These are phyloP conservation scores for Hymenopus coronatus DNA, from an alignment of 2,888 invertebrate genomes.

Conservation along the genomic window DNA sequence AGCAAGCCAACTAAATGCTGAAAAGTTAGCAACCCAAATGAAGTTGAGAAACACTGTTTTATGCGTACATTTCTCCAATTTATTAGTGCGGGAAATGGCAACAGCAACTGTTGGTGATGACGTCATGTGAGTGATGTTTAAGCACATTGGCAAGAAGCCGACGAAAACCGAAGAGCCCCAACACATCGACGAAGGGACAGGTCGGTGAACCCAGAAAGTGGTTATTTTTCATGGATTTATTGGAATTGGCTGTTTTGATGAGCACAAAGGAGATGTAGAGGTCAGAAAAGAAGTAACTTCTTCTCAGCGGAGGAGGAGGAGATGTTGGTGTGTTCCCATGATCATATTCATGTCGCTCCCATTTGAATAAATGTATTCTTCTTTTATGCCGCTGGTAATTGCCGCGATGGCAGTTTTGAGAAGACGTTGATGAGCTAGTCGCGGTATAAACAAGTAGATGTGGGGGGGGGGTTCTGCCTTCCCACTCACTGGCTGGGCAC, in stretches of 20 bases:
- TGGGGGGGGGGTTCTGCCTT: background rate
- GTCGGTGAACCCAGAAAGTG: background rate
- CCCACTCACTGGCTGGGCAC: background rate
- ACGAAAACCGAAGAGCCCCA: background rate
- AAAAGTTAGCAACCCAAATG: background rate
- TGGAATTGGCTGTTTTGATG: background rate
- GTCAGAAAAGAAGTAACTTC: background rate
- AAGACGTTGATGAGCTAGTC: slow-evolving; percentile 29
- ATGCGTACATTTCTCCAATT: background rate
- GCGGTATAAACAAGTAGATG: slow-evolving; percentile 23
- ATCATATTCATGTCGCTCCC: slow-evolving; percentile 13
- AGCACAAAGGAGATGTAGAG: background rate
- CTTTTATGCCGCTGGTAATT: slow-evolving; percentile 32
- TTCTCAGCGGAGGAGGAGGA: background rate
- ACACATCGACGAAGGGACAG: background rate
- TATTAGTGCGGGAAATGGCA: background rate
- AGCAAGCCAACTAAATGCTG: background rate
- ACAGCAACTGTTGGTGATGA: background rate
- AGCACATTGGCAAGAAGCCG: background rate
- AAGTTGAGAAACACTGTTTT: background rate
- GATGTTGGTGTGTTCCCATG: background rate
- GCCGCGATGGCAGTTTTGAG: slow-evolving; percentile 26
- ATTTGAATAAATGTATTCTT: slow-evolving; percentile 34
- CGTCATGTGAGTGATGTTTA: background rate
- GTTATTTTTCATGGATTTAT: background rate